Evolutionary conservation across 1,140 invertebrate genomes (phyloP).

Genomic region (Drosophila melanogaster): DNA sequence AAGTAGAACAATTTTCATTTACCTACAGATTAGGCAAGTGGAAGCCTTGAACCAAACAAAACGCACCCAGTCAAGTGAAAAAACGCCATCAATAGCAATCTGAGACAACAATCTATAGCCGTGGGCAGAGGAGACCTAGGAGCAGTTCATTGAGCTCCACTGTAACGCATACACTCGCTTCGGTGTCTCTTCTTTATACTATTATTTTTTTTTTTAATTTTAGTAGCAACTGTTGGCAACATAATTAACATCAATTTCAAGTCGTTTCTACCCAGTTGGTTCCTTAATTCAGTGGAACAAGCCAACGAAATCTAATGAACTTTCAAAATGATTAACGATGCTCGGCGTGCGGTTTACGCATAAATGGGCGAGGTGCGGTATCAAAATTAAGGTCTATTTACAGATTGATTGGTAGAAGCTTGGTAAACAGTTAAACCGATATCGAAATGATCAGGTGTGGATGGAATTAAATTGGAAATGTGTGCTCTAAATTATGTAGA

Average conservation of each 20-base stretch:
- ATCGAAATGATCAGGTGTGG: slow-evolving; percentile 19
- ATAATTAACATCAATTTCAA: slow-evolving; percentile 73
- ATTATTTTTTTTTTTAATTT: slow-evolving; percentile 17
- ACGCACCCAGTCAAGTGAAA: slow-evolving; percentile 31
- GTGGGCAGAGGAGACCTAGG: slow-evolving; percentile 57
- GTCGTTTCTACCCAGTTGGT: slow-evolving; percentile 27
- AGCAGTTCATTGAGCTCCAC: slow-evolving; percentile 70
- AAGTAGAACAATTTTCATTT: slow-evolving; percentile 36
- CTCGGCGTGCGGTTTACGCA: slow-evolving; percentile 33
- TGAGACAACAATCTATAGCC: slow-evolving; percentile 26
- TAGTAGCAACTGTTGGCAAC: slow-evolving; percentile 64
- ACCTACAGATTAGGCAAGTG: slow-evolving; percentile 11
- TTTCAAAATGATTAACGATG: slow-evolving; percentile 59
- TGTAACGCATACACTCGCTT: slow-evolving; percentile 30
- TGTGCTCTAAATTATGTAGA: not conserved
- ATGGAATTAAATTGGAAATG: not conserved
- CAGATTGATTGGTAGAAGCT: slow-evolving; percentile 14
- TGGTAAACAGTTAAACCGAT: slow-evolving; percentile 20
- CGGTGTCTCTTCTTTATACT: slow-evolving; percentile 15
- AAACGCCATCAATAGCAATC: slow-evolving; percentile 23
- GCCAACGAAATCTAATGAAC: slow-evolving; percentile 64
- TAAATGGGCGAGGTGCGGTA: slow-evolving; percentile 30
- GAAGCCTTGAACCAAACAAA: slow-evolving; percentile 37
- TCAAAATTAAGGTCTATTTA: slow-evolving; percentile 34
- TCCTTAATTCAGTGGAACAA: slow-evolving; percentile 43